A percentile compares a stretch with the other conserved stretches of the same genome.
Conservation (phyloP, 1,140 invertebrate genomes). For the Protaetia brevitarsis region DNA sequence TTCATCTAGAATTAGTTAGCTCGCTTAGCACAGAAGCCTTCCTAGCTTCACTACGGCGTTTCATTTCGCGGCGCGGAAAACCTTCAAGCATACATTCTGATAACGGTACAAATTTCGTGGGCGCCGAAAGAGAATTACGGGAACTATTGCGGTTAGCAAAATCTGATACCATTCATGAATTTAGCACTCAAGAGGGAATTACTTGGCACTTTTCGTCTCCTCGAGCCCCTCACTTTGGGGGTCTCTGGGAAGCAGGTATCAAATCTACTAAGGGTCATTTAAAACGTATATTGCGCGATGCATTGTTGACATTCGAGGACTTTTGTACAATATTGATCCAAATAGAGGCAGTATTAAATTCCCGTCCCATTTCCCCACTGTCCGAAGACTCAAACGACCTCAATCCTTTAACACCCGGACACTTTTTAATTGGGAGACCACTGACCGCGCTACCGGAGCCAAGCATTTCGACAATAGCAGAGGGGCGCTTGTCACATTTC, state of each 20-base stretch:
- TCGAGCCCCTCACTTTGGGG: conserved; percentile 32
- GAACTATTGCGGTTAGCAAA: conserved; percentile 1
- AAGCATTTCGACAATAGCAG: not conserved
- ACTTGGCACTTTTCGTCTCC: conserved; percentile 27
- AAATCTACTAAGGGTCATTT: conserved; percentile 37
- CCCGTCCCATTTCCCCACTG: conserved; percentile 27
- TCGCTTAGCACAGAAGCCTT: conserved; percentile 41
- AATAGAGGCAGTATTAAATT: conserved; percentile 3
- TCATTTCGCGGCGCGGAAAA: conserved; percentile 39
- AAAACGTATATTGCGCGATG: conserved; percentile 36
- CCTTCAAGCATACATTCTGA: conserved; percentile 39
- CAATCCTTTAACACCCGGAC: not conserved
- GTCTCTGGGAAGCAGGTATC: conserved; percentile 22
- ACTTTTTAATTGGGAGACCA: not conserved
- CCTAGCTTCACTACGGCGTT: conserved; percentile 41
- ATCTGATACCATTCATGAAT: not conserved
- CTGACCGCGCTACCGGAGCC: conserved; percentile 32
- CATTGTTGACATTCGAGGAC: conserved; percentile 4
- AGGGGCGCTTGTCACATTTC: conserved; percentile 28
- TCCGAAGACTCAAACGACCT: conserved; percentile 32
- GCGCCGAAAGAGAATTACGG: conserved; percentile 34
- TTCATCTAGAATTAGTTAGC: conserved; percentile 45
- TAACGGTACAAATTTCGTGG: conserved; percentile 45
- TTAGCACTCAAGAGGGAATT: conserved; percentile 27
- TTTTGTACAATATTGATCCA: not conserved